Base-by-base conservation (phyloP, 2,113 vertebrate genomes). In the Pterocles burchelli region DNA sequence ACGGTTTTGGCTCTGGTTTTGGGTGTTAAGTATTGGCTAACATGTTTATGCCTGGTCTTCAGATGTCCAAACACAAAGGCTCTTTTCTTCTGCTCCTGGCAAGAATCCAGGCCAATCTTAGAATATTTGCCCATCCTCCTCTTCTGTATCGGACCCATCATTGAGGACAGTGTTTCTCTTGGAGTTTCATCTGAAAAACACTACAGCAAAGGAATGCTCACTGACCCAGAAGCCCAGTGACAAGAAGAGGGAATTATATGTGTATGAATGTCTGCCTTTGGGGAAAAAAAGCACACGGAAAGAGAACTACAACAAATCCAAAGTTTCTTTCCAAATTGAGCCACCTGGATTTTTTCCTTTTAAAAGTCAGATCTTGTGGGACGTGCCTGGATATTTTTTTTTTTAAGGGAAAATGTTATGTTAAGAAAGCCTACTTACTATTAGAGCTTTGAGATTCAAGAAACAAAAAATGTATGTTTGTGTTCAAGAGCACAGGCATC, bases 1-100 rank as follows among this genome's bases (percentile, higher is more conserved):
- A 98, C 97, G 98, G 98, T 98, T 97, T 94, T 98, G 98, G 98
- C 98, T 97, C 96, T 96, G 98, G 95, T 90, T 98, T 98, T 97
- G 98, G 98, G 98, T 98, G 97, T 98, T 98, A 98, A 98, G 97
- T 98, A 98, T 98, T 97, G 97, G 97, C 98, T 98, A 98, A 98
- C 98, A 98, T 98, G 98, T 98, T 98, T 98, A 97, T 97, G 98
- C 98, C 97, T 96, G 97, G 98, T 98, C 97, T 97, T 98, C 97
- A 98, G 98, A 98, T 98, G 97, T 98, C 97, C 97, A 97, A 94
- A 96, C 96, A 98, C 98, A 98, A 98, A 98, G 98, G 96, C 94
- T 68, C 96, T 94, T 98, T 98, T 98, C 97, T 98, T 98, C 97
- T 96, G 63, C 82, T 93, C 83, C 96, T 98, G 98, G 98, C 98